These are phyloP conservation scores for Gorsachius magnificus DNA, from an alignment of 2,797 vertebrate genomes.

Conservation along the genomic window DNA sequence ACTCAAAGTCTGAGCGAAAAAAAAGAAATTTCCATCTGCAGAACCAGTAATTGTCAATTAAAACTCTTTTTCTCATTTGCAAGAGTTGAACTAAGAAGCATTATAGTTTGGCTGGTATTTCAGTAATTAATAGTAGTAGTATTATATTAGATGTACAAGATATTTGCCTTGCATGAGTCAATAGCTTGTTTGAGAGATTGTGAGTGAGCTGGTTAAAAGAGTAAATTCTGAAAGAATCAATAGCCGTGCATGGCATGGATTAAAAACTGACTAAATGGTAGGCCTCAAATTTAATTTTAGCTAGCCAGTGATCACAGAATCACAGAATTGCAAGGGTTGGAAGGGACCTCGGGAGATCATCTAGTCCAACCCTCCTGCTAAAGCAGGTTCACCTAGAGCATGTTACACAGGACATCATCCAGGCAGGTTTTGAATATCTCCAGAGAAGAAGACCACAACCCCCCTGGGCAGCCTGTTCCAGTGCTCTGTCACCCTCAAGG, in stretches of 20 bases:
- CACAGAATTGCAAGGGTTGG: too few relatives aligned
- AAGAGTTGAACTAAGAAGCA: neutral
- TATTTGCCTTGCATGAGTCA: neutral
- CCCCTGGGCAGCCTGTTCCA: too few relatives aligned
- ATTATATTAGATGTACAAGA: neutral
- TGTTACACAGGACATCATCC: too few relatives aligned
- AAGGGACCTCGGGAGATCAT: too few relatives aligned
- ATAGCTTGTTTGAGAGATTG: neutral
- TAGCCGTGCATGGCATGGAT: neutral
- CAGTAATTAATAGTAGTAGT: conserved; percentile 16
- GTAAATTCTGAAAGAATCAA: neutral
- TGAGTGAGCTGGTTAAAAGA: neutral
- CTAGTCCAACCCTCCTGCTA: too few relatives aligned
- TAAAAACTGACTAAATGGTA: neutral
- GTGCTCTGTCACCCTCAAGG: too few relatives aligned
- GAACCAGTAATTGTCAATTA: conserved; percentile 22
- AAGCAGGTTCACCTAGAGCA: too few relatives aligned
- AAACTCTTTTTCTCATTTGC: conserved; percentile 8
- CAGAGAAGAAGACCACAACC: too few relatives aligned
- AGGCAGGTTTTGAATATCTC: too few relatives aligned
- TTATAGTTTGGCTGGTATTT: conserved; percentile 30
- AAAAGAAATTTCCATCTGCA: conserved; percentile 6
- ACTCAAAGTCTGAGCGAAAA: neutral
- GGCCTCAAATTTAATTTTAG: neutral
- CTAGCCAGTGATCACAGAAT: neutral